Evolutionary conservation across 2,113 vertebrate genomes (phyloP).

Genomic region (Charina bottae): DNA sequence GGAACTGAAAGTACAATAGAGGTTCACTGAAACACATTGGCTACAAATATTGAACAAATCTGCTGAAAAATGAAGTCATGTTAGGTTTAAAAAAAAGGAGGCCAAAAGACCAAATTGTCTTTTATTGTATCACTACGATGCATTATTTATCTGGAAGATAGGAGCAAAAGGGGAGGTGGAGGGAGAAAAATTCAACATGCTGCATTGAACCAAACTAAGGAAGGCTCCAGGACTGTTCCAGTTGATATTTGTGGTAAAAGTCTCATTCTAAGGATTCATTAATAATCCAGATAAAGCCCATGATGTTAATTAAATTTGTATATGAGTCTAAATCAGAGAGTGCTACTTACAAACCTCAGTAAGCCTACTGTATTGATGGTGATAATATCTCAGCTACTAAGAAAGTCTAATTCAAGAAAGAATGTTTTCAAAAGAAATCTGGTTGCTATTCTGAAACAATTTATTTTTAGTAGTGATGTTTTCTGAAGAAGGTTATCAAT

Average conservation of each 20-base stretch:
- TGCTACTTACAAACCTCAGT: neutral
- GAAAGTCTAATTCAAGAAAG: neutral
- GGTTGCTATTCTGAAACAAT: constrained; percentile 6
- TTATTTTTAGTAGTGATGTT: neutral
- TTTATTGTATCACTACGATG: neutral
- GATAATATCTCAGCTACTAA: neutral
- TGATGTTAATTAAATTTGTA: neutral
- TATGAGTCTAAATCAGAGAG: neutral
- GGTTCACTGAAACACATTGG: neutral
- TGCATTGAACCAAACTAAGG: neutral
- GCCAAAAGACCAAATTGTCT: constrained; percentile 11
- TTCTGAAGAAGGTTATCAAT: neutral
- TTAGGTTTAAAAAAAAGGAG: neutral
- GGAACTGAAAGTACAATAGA: neutral
- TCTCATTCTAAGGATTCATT: rapidly evolving
- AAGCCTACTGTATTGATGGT: neutral
- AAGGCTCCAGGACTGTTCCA: neutral
- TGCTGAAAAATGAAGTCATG: constrained; percentile 24
- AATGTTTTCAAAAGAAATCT: constrained; percentile 2
- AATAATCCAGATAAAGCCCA: neutral
- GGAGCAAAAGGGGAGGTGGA: rapidly evolving
- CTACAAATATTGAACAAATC: constrained; percentile 1
- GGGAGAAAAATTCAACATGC: constrained; percentile 10
- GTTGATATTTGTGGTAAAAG: neutral
- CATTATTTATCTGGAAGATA: neutral